Evolutionary conservation across 2,113 vertebrate genomes (phyloP).

Genomic region (Fulmarus glacialis): DNA sequence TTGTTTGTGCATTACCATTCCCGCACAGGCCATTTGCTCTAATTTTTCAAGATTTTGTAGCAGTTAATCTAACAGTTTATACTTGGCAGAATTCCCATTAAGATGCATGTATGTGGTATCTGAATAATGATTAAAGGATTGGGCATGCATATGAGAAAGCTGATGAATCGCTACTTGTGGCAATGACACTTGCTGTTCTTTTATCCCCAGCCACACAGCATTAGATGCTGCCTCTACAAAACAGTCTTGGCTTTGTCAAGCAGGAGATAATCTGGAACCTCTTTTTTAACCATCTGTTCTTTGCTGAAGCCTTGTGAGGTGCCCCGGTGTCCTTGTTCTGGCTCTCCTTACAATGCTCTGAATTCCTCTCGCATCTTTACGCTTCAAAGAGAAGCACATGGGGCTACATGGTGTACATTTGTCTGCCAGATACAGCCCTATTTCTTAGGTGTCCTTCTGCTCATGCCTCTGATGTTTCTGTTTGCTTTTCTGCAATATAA

Average conservation of each 20-base stretch:
- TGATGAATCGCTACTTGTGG: background rate
- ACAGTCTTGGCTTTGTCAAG: background rate
- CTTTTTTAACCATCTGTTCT: background rate
- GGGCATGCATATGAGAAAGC: background rate
- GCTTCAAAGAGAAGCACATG: background rate
- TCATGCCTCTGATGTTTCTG: background rate
- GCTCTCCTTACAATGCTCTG: background rate
- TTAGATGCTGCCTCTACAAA: background rate
- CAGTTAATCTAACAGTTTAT: background rate
- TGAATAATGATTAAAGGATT: background rate
- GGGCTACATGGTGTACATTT: background rate
- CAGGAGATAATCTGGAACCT: background rate
- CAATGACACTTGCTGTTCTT: background rate
- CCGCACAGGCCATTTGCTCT: background rate
- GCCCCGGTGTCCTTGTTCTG: background rate
- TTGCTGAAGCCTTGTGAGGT: background rate
- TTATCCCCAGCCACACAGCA: background rate
- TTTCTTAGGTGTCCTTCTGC: background rate
- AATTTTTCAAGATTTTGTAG: slow-evolving; percentile 8
- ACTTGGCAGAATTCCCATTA: background rate
- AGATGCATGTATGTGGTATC: background rate
- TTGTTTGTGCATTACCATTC: background rate
- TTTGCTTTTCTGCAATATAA: background rate
- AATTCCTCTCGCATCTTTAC: background rate
- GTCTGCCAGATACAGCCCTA: background rate